A percentile compares a stretch with the other conserved stretches of the same genome.
Evolutionary conservation across 1,140 invertebrate species (phyloP).

Genomic region (Bombus ignitus): DNA sequence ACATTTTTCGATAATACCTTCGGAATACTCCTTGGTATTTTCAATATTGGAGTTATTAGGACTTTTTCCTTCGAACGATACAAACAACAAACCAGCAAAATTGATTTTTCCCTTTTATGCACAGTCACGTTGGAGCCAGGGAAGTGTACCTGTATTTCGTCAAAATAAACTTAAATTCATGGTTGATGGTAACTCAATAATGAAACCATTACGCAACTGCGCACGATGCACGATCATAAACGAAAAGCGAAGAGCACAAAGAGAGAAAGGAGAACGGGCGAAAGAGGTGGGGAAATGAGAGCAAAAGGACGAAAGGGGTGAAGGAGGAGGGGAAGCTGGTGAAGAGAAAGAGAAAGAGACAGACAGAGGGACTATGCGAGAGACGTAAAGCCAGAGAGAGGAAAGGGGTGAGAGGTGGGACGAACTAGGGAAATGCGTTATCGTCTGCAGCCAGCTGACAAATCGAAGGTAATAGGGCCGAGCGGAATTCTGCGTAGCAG

Average conservation of each 20-base stretch:
- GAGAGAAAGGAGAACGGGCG: slow-evolving; percentile 21
- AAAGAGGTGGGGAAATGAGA: slow-evolving; percentile 5
- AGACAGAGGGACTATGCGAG: slow-evolving; percentile 40
- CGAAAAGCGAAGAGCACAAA: slow-evolving; percentile 57
- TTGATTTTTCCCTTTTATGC: slow-evolving; percentile 1
- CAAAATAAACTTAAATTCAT: slow-evolving; percentile 72
- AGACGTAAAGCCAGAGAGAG: slow-evolving; percentile 59
- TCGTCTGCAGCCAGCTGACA: slow-evolving; percentile 78
- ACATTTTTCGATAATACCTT: not conserved
- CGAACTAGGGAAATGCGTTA: slow-evolving; percentile 75
- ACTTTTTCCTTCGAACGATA: no score
- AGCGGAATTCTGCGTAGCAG: slow-evolving; percentile 73
- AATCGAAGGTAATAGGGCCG: slow-evolving; percentile 79
- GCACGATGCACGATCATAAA: slow-evolving; percentile 60
- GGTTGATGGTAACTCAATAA: slow-evolving; percentile 69
- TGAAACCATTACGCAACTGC: slow-evolving; percentile 66
- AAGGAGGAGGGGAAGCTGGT: slow-evolving; percentile 3
- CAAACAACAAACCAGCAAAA: no score
- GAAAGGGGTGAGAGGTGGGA: slow-evolving; percentile 64
- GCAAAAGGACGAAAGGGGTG: slow-evolving; percentile 35
- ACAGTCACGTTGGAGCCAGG: not conserved
- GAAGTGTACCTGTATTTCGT: slow-evolving; percentile 62
- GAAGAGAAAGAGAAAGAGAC: slow-evolving; percentile 57
- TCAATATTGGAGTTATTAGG: no score
- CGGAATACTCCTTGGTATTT: not conserved